Conservation (phyloP, 2,888 invertebrate species). For the Achlya flavicornis region DNA sequence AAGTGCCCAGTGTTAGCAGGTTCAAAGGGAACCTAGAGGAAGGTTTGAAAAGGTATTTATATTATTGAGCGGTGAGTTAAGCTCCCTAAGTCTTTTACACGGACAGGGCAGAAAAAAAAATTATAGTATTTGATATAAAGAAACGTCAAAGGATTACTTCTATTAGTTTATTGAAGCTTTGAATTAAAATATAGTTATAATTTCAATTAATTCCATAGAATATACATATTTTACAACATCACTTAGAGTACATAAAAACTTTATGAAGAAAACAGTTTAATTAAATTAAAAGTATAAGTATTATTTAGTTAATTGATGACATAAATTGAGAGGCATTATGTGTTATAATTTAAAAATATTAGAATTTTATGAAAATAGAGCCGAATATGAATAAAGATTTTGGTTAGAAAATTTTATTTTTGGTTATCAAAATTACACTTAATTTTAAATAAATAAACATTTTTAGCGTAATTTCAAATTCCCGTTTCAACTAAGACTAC, state of each 20-base stretch:
- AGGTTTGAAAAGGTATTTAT: no score
- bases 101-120: no score
- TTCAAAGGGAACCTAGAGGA: no score
- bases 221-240: slow-evolving; percentile 43
- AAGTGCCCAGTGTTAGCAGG: no score
- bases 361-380: neutral
- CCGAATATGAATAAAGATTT: neutral
- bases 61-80: no score
- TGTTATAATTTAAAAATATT: neutral
- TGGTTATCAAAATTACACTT: neutral
- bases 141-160: neutral
- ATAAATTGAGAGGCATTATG: neutral
- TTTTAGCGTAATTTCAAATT: neutral
- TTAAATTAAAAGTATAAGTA: neutral
- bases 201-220: slow-evolving; percentile 40
- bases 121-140: neutral
- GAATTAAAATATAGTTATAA: slow-evolving; percentile 37
- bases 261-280: slow-evolving; percentile 20
- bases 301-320: neutral
- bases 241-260: slow-evolving; percentile 30
- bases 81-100: no score
- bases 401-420: neutral
- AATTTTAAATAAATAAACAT: neutral
- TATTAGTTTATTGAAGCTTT: neutral
- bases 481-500: neutral